A percentile compares a stretch with the other conserved stretches of the same genome.
Evolutionary conservation across 2,113 vertebrate genomes (phyloP).

Genomic region (Xiphophorus hellerii): DNA sequence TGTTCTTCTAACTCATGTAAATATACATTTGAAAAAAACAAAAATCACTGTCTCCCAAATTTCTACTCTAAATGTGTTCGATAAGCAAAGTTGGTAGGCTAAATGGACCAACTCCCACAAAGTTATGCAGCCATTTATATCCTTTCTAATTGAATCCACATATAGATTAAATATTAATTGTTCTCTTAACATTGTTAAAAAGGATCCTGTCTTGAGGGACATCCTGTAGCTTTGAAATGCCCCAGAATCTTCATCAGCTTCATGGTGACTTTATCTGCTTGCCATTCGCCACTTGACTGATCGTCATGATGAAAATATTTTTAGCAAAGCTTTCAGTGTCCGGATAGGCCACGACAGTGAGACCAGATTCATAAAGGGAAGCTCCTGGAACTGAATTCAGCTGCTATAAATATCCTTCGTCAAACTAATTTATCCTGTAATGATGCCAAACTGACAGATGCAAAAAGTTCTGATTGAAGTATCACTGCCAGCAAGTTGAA

Average conservation of each 20-base stretch:
- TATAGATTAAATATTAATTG: neutral
- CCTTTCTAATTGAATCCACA: neutral
- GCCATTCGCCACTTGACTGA: conserved; percentile 10
- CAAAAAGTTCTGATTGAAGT: conserved; percentile 5
- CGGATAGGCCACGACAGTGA: neutral
- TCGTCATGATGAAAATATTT: conserved; percentile 1
- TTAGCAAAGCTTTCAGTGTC: neutral
- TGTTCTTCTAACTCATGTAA: neutral
- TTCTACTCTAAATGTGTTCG: neutral
- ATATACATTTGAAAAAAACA: neutral
- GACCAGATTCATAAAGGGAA: neutral
- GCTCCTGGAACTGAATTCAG: neutral
- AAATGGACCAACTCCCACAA: neutral
- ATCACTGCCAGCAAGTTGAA: neutral
- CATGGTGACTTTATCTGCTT: neutral
- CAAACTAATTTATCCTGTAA: conserved; percentile 4
- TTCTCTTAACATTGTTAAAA: conserved; percentile 4
- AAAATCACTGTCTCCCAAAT: neutral
- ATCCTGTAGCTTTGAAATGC: neutral
- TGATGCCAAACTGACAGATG: neutral
- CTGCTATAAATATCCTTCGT: conserved; percentile 11
- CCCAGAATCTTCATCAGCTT: neutral
- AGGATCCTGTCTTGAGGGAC: neutral
- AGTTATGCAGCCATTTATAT: neutral
- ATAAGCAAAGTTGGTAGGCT: neutral